Percentiles rank a stretch among this genome's conserved stretches.
phyloP scores from a whole-genome alignment of 1,140 invertebrate genomes.

The Calliphora vicina region DNA sequence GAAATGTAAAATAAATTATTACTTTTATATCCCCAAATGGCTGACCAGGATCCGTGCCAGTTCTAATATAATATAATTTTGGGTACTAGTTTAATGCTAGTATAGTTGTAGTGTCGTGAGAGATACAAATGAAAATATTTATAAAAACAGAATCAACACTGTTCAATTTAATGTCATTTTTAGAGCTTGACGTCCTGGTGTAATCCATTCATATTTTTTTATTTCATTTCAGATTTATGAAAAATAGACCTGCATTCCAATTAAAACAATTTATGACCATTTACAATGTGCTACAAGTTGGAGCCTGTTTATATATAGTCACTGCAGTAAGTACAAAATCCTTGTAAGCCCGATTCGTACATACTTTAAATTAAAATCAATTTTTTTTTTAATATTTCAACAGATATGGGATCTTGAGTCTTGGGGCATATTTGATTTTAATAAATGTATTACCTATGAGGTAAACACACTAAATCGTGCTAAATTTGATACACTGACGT shows the following conservation, averaged over 20 bases:
- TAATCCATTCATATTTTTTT: no score
- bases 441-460: constrained; percentile 44
- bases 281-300: constrained; percentile 54
- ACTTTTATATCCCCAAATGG: no score
- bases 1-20: no score
- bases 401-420: constrained; percentile 38
- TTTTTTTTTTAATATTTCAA: not conserved
- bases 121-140: no score
- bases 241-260: constrained; percentile 44
- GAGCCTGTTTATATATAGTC: constrained; percentile 51
- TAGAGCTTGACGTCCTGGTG: no score
- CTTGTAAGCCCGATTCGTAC: not conserved
- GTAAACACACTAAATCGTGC: constrained; percentile 29
- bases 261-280: constrained; percentile 51
- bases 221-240: constrained; percentile 53
- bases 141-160: no score
- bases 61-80: no score
- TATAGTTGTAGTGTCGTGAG: no score
- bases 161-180: no score
- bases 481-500: constrained; percentile 50
- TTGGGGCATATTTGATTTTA: constrained; percentile 45
- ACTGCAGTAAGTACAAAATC: constrained; percentile 43
- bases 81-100: no score
- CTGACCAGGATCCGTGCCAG: no score
- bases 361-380: not conserved